Conservation (phyloP, 2,797 vertebrate genomes). For the Poliocrania exsul region DNA sequence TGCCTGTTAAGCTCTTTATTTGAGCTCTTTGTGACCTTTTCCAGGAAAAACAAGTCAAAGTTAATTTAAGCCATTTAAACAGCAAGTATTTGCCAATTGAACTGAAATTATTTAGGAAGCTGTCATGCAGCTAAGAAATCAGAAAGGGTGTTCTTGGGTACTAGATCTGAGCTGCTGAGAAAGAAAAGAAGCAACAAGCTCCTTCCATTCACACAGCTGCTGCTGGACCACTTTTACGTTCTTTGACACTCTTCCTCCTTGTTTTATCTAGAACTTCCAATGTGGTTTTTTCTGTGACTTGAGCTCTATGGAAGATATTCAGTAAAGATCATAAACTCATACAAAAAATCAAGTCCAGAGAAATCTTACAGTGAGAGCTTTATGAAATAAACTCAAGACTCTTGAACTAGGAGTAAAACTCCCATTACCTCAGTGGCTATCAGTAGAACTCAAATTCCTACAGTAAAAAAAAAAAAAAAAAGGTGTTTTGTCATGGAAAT, state of each 20-base stretch:
- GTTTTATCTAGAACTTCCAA: background rate
- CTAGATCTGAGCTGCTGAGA: background rate
- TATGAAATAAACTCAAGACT: background rate
- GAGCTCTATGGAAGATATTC: background rate
- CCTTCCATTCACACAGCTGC: background rate
- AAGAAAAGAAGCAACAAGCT: background rate
- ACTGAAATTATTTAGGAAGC: background rate
- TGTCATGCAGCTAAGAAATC: background rate
- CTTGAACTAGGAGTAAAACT: background rate
- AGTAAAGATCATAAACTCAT: background rate
- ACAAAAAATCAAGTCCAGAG: background rate
- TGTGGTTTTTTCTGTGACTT: background rate
- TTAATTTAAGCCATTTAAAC: background rate
- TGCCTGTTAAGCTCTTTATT: background rate
- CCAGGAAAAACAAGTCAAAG: background rate
- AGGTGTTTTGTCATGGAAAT: background rate
- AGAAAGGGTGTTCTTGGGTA: background rate
- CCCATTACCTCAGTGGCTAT: background rate
- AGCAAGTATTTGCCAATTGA: background rate
- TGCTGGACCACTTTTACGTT: background rate
- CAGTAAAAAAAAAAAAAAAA: background rate
- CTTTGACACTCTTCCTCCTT: background rate
- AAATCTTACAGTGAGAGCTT: background rate
- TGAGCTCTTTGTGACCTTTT: background rate
- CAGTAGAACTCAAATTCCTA: background rate